Evolutionary conservation across 2,797 vertebrate species (phyloP).

Genomic region (Microctenopoma lineatum): DNA sequence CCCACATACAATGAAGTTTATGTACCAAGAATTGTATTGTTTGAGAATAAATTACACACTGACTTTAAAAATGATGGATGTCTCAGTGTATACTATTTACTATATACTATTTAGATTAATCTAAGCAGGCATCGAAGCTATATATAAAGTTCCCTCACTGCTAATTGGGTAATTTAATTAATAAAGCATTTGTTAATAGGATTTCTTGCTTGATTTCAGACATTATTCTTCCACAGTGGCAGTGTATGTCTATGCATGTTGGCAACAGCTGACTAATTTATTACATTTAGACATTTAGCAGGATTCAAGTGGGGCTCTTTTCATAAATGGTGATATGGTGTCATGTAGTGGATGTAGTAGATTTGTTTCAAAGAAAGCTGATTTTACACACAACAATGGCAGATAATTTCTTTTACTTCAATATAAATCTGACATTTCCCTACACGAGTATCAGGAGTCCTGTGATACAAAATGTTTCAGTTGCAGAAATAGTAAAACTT

Average conservation of each 20-base stretch:
- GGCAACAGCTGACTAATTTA: no score
- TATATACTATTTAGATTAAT: conserved; percentile 8
- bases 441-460: no score
- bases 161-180: conserved; percentile 42
- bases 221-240: conserved; percentile 19
- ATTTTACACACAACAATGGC: no score
- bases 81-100: conserved; percentile 21
- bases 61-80: conserved; percentile 40
- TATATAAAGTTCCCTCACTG: conserved; percentile 8
- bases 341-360: no score
- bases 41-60: conserved; percentile 76
- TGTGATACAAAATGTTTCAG: no score
- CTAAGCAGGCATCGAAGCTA: not conserved
- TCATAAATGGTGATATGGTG: no score
- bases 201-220: conserved; percentile 25
- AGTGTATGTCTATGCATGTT: conserved; percentile 5
- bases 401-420: not conserved
- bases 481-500: no score
- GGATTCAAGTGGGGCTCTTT: no score
- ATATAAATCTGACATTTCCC: conserved; percentile 10
- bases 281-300: no score
- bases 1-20: conserved; percentile 64
- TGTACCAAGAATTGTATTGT: conserved; percentile 76
- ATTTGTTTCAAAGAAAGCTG: no score
- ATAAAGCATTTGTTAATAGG: not conserved